Percentiles rank a stretch among this genome's conserved stretches.
Evolutionary conservation across 2,113 vertebrate species (phyloP).

Genomic region (Sardina pilchardus): DNA sequence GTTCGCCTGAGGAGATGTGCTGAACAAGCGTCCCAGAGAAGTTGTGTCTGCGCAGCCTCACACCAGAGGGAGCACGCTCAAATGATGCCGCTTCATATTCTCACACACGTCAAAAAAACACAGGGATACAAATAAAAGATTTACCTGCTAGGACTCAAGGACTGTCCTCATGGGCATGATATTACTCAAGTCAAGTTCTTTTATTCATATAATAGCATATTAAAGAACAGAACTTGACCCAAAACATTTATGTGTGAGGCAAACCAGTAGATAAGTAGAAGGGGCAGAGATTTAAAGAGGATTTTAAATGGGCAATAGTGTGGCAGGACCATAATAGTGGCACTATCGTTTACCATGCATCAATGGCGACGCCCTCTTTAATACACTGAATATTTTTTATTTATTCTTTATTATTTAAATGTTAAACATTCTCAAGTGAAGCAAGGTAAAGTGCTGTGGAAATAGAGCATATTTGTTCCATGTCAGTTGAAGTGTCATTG

Average conservation of each 20-base stretch:
- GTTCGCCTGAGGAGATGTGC: conserved; percentile 8
- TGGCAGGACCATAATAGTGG: not conserved
- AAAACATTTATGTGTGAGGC: too few species aligned
- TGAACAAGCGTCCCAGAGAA: not conserved
- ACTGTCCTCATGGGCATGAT: conserved; percentile 14
- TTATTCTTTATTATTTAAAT: not conserved
- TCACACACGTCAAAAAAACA: not conserved
- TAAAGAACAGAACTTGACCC: too few species aligned
- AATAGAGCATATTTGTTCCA: not conserved
- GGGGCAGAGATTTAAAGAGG: too few species aligned
- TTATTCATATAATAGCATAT: too few species aligned
- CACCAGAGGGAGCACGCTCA: conserved; percentile 34
- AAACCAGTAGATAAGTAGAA: too few species aligned
- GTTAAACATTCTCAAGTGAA: not conserved
- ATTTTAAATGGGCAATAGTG: too few species aligned
- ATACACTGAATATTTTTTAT: too few species aligned
- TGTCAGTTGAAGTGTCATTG: not conserved
- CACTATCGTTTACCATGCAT: not conserved
- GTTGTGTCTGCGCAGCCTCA: not conserved
- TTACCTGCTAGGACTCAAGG: conserved; percentile 18
- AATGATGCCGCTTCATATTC: conserved; percentile 27
- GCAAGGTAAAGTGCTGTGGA: not conserved
- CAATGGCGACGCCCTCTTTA: not conserved
- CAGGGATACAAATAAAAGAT: conserved; percentile 21
- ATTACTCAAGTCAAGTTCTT: not conserved